These are phyloP conservation scores for Apis laboriosa DNA, from an alignment of 1,140 invertebrate genomes.

Conservation along the genomic window DNA sequence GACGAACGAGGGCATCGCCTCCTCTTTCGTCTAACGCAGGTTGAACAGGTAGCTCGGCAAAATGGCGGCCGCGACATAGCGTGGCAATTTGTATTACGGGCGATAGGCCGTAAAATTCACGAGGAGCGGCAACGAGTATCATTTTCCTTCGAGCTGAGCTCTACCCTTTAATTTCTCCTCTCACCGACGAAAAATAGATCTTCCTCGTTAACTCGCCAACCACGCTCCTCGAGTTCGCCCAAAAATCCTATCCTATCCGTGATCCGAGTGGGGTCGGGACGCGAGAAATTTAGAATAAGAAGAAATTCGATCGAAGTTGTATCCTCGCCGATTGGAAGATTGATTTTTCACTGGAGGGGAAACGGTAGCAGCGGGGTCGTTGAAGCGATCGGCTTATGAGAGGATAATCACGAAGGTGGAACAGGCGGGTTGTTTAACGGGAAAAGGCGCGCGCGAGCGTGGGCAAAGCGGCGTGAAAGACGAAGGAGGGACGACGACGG, in stretches of 20 bases:
- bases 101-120: slow-evolving; percentile 29
- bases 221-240: no score
- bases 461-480: slow-evolving; percentile 26
- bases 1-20: neutral
- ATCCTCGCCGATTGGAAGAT: no score
- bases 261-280: neutral
- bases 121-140: neutral
- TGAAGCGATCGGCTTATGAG: slow-evolving; percentile 3
- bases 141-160: neutral
- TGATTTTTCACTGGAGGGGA: neutral
- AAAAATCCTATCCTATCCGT: neutral
- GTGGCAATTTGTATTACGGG: slow-evolving; percentile 32
- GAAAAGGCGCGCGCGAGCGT: slow-evolving; percentile 54
- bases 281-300: neutral
- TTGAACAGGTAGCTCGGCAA: neutral
- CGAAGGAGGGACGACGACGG: slow-evolving; percentile 14
- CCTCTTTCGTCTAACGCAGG: neutral
- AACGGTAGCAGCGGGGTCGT: neutral
- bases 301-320: no score
- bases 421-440: slow-evolving; percentile 50
- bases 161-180: neutral
- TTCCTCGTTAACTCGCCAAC: no score
- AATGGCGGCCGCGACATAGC: slow-evolving; percentile 1
- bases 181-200: neutral
- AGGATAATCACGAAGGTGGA: slow-evolving; percentile 6